phyloP scores from a whole-genome alignment of 2,888 invertebrate species.

The Antitype chi region DNA sequence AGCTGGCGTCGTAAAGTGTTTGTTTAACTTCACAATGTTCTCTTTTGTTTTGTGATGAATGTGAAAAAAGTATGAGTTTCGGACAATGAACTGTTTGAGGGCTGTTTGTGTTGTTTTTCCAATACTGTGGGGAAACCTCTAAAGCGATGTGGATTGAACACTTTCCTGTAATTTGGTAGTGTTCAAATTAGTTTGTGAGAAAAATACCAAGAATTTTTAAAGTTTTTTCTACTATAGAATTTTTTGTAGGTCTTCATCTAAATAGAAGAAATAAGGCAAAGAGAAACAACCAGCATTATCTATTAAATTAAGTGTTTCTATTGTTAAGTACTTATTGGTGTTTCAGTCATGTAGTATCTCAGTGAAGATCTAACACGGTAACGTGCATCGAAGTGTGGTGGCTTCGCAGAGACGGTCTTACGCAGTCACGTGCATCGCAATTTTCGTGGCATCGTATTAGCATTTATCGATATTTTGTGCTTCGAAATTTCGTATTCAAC shows the following conservation, averaged over 20 bases:
- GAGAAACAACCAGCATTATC: not conserved
- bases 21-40: conserved; percentile 10
- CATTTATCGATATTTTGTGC: too few relatives aligned
- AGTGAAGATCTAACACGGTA: too few relatives aligned
- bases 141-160: conserved; percentile 6
- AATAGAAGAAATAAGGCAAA: not conserved
- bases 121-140: conserved; percentile 21
- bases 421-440: too few relatives aligned
- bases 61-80: not conserved
- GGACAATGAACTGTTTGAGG: conserved; percentile 16
- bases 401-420: too few relatives aligned
- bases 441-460: too few relatives aligned
- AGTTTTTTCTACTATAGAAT: not conserved
- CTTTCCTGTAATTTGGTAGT: not conserved
- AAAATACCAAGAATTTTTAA: not conserved
- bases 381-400: too few relatives aligned
- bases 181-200: conserved; percentile 1
- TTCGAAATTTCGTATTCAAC: too few relatives aligned
- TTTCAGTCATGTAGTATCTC: too few relatives aligned
- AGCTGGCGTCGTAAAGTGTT: not conserved
- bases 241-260: not conserved
- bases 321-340: not conserved
- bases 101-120: conserved; percentile 8
- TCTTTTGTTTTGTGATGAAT: conserved; percentile 15
- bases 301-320: not conserved